Conservation (phyloP, 2,113 vertebrate genomes). For the Menidia beryllina region DNA sequence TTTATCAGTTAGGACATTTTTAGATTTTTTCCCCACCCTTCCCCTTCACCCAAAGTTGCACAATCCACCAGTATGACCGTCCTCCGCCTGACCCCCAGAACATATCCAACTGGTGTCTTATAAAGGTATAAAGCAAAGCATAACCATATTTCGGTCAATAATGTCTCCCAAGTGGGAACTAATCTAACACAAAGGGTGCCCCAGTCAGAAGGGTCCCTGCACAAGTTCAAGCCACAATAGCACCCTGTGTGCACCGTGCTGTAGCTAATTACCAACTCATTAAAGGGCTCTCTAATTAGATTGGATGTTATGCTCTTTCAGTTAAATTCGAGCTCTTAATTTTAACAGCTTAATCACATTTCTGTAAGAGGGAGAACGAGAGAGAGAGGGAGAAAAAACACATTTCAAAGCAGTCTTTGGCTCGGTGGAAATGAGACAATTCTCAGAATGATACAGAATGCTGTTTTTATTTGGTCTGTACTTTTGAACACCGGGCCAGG, state of each 20-base stretch:
- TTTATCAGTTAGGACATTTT: not conserved
- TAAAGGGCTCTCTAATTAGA: slow-evolving; percentile 80
- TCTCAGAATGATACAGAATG: slow-evolving; percentile 22
- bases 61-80: slow-evolving; percentile 10
- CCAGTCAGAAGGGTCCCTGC: slow-evolving; percentile 65
- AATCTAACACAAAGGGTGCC: slow-evolving; percentile 76
- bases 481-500: slow-evolving; percentile 2
- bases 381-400: not conserved
- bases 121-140: slow-evolving; percentile 65
- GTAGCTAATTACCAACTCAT: slow-evolving; percentile 75
- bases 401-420: slow-evolving; percentile 45
- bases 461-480: not conserved
- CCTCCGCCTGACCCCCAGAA: slow-evolving; percentile 59
- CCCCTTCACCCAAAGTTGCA: not conserved
- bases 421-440: slow-evolving; percentile 47
- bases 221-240: slow-evolving; percentile 75
- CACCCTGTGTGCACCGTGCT: slow-evolving; percentile 67
- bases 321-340: slow-evolving; percentile 74
- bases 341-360: slow-evolving; percentile 79
- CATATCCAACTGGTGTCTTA: slow-evolving; percentile 47
- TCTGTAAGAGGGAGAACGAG: slow-evolving; percentile 48
- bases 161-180: slow-evolving; percentile 75
- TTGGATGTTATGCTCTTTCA: slow-evolving; percentile 78
- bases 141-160: slow-evolving; percentile 75
- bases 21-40: not conserved